Conservation (phyloP, 2,113 vertebrate genomes). For the Neoarius graeffei region DNA sequence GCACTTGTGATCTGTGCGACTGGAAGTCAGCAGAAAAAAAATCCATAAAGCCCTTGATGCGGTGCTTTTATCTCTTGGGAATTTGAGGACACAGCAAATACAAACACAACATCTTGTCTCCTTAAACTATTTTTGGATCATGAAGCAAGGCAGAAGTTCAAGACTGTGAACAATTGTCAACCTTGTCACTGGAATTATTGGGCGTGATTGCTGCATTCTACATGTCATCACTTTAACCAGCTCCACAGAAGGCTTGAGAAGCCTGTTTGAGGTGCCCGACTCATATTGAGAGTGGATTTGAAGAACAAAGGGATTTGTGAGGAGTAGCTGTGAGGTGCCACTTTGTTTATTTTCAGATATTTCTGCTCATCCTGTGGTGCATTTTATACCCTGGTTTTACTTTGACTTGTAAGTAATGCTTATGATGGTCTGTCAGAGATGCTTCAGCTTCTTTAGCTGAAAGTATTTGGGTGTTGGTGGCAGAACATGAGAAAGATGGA, state of each 20-base stretch:
- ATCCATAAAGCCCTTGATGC: too few species aligned
- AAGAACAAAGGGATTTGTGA: neutral
- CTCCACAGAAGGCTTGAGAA: neutral
- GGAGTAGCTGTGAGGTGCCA: constrained; percentile 18
- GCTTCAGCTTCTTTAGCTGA: neutral
- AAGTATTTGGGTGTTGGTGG: neutral
- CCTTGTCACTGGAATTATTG: neutral
- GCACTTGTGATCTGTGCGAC: neutral
- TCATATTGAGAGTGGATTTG: neutral
- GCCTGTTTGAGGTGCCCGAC: constrained; percentile 14
- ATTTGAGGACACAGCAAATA: neutral
- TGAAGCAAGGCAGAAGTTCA: neutral
- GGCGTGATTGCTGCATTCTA: neutral
- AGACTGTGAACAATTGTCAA: neutral
- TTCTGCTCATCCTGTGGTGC: neutral
- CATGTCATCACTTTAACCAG: constrained; percentile 28
- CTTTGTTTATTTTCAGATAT: constrained; percentile 11
- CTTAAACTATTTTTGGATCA: neutral
- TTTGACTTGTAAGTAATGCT: neutral
- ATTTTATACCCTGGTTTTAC: constrained; percentile 4
- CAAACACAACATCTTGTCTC: neutral
- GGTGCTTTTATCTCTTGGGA: neutral
- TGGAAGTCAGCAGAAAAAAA: neutral
- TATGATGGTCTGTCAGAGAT: neutral
- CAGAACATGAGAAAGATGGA: neutral